Evolutionary conservation across 1,140 invertebrate genomes (phyloP).

Genomic region (Panonychus citri): DNA sequence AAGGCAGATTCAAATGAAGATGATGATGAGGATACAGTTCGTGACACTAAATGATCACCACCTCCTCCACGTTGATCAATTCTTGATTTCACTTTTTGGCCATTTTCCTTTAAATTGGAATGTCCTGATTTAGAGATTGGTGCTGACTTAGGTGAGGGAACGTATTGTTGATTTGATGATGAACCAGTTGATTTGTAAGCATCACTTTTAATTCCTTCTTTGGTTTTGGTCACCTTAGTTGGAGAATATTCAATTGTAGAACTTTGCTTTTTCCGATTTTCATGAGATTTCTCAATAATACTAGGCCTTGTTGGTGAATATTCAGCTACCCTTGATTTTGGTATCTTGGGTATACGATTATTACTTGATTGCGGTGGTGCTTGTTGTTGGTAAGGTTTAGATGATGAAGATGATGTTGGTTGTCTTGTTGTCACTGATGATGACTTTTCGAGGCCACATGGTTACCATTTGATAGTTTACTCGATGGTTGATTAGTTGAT

Average conservation of each 20-base stretch:
- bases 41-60: background rate
- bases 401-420: background rate
- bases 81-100: background rate
- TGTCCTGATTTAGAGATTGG: background rate
- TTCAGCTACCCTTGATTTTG: background rate
- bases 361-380: background rate
- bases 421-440: background rate
- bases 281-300: background rate
- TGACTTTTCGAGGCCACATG: background rate
- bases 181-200: no score
- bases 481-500: no score
- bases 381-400: background rate
- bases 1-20: no score
- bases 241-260: background rate
- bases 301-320: background rate
- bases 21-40: no score
- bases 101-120: background rate
- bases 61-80: background rate
- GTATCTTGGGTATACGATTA: no score
- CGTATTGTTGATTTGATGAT: background rate
- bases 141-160: background rate
- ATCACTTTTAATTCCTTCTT: background rate
- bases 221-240: background rate
- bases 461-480: background rate
- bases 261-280: background rate